Percentiles rank a stretch among this genome's conserved stretches.
Conservation (phyloP, 2,888 invertebrate genomes). For the Drosophila quasianomalipes region DNA sequence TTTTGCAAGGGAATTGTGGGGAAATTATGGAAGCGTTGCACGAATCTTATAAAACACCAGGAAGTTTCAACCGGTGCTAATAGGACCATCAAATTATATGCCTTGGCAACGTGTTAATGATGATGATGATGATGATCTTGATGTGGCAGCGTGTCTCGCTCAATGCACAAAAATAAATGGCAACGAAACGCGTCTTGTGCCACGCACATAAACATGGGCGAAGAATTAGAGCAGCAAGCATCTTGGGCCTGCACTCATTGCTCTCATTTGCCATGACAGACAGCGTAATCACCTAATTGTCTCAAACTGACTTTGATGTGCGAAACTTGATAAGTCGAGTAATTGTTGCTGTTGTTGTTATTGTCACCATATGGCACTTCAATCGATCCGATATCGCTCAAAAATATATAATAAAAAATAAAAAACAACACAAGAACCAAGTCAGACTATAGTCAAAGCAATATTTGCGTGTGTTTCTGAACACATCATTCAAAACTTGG, state of each 20-base stretch:
- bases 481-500: constrained; percentile 4
- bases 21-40: constrained; percentile 36
- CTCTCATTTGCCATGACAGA: constrained; percentile 24
- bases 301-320: constrained; percentile 10
- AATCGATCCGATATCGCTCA: constrained; percentile 13
- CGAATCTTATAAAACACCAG: constrained; percentile 33
- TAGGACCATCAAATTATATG: constrained; percentile 30
- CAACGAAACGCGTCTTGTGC: constrained; percentile 7
- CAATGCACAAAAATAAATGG: constrained; percentile 15
- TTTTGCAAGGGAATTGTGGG: neutral
- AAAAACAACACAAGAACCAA: neutral
- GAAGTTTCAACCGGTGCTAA: constrained; percentile 25
- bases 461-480: neutral
- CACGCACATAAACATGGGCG: neutral
- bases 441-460: constrained; percentile 8
- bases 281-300: constrained; percentile 37
- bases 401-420: neutral
- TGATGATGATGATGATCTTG: constrained; percentile 15
- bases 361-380: constrained; percentile 30
- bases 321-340: constrained; percentile 18
- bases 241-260: constrained; percentile 14
- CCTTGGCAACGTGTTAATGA: constrained; percentile 7
- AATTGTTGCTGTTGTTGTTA: constrained; percentile 2
- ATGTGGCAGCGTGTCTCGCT: neutral
- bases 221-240: constrained; percentile 20